Percentiles rank a stretch among this genome's conserved stretches.
Evolutionary conservation across 2,888 invertebrate genomes (phyloP).

Genomic region (Drosophila rellima): DNA sequence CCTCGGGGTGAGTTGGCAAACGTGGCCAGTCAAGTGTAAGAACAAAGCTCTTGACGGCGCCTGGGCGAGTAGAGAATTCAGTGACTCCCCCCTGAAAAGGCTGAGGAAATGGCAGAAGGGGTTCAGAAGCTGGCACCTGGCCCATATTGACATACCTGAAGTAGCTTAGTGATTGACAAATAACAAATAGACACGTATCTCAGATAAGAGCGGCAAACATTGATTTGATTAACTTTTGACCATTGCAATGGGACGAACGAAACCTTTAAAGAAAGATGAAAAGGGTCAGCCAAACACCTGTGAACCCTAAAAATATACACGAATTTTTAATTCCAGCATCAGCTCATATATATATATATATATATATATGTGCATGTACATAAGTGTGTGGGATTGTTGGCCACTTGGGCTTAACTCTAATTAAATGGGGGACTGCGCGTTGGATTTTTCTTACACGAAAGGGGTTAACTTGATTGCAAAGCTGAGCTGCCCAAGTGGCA

Average conservation of each 20-base stretch:
- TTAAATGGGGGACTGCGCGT: conserved; percentile 66
- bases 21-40: conserved; percentile 71
- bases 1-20: conserved; percentile 26
- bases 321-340: conserved; percentile 19
- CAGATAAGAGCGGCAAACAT: conserved; percentile 67
- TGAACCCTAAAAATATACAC: conserved; percentile 26
- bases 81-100: background rate
- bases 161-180: conserved; percentile 77
- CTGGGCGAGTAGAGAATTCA: conserved; percentile 11
- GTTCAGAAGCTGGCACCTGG: conserved; percentile 26
- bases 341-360: background rate
- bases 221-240: conserved; percentile 77
- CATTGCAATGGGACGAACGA: conserved; percentile 41
- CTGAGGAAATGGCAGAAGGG: background rate
- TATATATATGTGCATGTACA: background rate
- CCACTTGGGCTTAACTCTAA: conserved; percentile 76
- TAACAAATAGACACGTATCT: conserved; percentile 75
- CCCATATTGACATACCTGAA: conserved; percentile 56
- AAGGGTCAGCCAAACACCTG: background rate
- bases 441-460: conserved; percentile 57
- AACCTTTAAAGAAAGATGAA: conserved; percentile 3
- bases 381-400: conserved; percentile 50
- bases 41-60: conserved; percentile 56
- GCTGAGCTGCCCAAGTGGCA: conserved; percentile 29
- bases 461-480: conserved; percentile 61